Evolutionary conservation across 2,797 vertebrate species (phyloP).

Genomic region (Neoniphon sammara): DNA sequence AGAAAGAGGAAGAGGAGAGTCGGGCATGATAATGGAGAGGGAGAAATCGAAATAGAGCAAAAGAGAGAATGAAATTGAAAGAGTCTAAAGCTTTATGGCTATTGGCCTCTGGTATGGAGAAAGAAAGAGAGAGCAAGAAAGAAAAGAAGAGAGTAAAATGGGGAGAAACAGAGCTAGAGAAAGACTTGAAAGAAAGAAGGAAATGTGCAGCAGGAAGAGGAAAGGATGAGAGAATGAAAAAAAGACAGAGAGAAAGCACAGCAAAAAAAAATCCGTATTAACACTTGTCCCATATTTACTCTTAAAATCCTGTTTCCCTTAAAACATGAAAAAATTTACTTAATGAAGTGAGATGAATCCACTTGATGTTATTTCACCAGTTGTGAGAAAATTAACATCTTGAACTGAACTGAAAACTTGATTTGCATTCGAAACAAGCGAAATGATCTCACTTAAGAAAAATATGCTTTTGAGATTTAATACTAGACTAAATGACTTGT

Average conservation of each 20-base stretch:
- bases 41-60: constrained; percentile 31
- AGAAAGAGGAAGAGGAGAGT: constrained; percentile 15
- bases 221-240: background rate
- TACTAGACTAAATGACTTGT: no score
- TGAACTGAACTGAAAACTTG: background rate
- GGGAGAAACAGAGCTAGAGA: no score
- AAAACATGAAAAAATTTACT: no score
- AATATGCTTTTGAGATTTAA: no score
- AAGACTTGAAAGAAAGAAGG: background rate
- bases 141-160: no score
- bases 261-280: background rate
- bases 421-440: background rate
- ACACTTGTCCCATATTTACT: background rate
- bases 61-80: constrained; percentile 26
- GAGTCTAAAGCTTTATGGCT: constrained; percentile 27
- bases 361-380: background rate
- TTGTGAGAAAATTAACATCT: no score
- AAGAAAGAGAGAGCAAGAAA: background rate
- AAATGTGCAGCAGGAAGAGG: background rate
- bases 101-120: constrained; percentile 30
- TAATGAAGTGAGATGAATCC: background rate
- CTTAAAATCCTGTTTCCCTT: background rate
- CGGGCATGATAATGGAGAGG: constrained; percentile 24
- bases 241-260: background rate
- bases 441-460: no score